Base-by-base conservation (phyloP, 2,797 vertebrate genomes). In the Amphiprion clarkii region DNA sequence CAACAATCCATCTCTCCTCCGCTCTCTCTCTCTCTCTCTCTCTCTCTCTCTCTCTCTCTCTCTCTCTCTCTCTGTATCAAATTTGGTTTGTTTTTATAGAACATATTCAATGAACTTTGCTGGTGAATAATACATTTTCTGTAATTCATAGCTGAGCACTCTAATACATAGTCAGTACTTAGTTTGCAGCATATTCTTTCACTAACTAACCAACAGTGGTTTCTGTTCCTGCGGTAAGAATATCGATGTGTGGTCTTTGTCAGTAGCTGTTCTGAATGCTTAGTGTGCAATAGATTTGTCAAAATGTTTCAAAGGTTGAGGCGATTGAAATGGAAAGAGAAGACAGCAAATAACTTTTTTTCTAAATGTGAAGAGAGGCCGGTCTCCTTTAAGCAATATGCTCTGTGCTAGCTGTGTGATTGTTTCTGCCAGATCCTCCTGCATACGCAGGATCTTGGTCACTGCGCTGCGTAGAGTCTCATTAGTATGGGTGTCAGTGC, bases 401-500 rank as follows among this genome's bases (percentile, higher is more conserved):
- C 64, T 86, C 75, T 67, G 27, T 75, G 68, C 71, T 76, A 65
- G 83, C 86, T 70, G 55, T 55, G 66, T 72, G 88, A 88, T 88
- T 86, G 87, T 87, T 88, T 85, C 74, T 79, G 85, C 72, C 74
- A 52, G 82, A 71, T 87, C 78, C 83, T 82, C 74, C 80, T 77
- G 76, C 87, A 74, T 78, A 67, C 48, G 66, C 81, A 39, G 36
- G 36, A 39, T 39, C 36, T 73, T 80, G 86, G 86, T 85, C 88
- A 88, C 82, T 90, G 88, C 69, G 63, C 82, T 68, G 86, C 71
- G 55, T 66, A 81, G 72, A 67, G 69, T 82, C 92, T 94, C 93
- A 93, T 93, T 94, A 94, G 91, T 93, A 93, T 94, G 88, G 87
- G 79, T 85, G 91, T 90, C 81, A 73, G 73, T 49, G 71, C 90